These are phyloP conservation scores for Limosa lapponica DNA, from an alignment of 2,797 vertebrate species.

Conservation along the genomic window DNA sequence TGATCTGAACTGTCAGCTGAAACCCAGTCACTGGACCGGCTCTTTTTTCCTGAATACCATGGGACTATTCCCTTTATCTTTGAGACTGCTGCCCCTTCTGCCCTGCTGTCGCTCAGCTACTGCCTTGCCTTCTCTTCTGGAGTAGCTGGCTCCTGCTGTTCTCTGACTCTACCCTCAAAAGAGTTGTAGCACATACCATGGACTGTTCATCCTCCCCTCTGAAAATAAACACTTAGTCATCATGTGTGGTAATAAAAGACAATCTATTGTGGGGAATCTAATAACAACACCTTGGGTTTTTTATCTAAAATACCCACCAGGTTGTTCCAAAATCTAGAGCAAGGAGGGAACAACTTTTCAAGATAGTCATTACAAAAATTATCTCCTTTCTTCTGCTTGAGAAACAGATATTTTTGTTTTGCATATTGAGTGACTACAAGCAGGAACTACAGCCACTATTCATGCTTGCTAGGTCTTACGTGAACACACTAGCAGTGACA, in stretches of 20 bases:
- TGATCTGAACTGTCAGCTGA: not conserved
- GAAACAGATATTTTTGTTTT: not conserved
- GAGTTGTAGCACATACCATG: fast-evolving
- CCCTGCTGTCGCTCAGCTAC: not conserved
- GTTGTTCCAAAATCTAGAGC: not conserved
- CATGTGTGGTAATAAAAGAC: not conserved
- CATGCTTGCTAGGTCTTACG: not conserved
- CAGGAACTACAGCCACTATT: not conserved
- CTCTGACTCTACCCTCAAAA: not conserved
- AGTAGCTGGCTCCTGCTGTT: not conserved
- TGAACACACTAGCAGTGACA: not conserved
- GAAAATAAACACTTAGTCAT: not conserved
- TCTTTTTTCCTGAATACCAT: not conserved
- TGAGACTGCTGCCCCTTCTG: not conserved
- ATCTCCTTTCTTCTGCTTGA: not conserved
- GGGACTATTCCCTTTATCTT: not conserved
- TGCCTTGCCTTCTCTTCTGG: not conserved
- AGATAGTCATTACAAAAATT: not conserved
- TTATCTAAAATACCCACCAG: not conserved
- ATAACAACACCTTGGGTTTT: not conserved
- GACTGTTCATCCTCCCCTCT: not conserved
- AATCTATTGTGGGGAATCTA: not conserved
- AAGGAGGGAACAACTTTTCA: not conserved
- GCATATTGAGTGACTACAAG: not conserved
- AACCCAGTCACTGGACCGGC: not conserved